Conservation (phyloP, 2,888 invertebrate species). For the Drosophila pseudotakahashii region DNA sequence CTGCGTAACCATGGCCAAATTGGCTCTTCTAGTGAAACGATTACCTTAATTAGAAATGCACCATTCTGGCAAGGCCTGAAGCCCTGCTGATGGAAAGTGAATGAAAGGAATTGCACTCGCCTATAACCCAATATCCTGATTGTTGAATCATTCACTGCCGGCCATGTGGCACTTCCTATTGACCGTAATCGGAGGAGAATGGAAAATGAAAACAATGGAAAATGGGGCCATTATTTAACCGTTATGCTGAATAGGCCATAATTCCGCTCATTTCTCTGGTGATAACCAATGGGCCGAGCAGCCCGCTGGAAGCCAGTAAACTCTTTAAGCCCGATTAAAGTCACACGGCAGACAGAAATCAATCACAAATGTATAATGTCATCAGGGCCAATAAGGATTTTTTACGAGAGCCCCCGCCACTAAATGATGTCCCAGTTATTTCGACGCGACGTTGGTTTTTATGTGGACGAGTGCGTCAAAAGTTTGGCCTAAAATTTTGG, state of each 20-base stretch:
- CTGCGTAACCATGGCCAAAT: background rate
- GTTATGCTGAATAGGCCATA: conserved; percentile 16
- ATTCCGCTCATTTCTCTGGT: conserved; percentile 38
- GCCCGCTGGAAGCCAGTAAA: background rate
- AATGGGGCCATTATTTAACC: background rate
- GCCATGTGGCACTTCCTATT: background rate
- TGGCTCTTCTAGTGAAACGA: background rate
- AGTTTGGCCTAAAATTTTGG: conserved; percentile 53
- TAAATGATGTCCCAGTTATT: conserved; percentile 28
- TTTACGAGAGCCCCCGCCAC: conserved; percentile 28
- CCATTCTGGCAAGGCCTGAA: background rate
- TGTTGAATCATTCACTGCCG: background rate
- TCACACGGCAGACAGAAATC: conserved; percentile 2
- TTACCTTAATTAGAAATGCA: background rate
- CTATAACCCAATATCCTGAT: background rate
- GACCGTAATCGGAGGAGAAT: background rate
- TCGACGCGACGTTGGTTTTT: conserved; percentile 41
- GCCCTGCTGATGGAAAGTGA: background rate
- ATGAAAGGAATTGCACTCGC: background rate
- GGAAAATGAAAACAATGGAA: background rate
- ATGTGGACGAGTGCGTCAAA: conserved; percentile 58
- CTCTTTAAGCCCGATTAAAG: conserved; percentile 13
- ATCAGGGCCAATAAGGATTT: conserved; percentile 60
- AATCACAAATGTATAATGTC: conserved; percentile 68
- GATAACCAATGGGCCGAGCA: background rate